Base-by-base conservation (phyloP, 2,888 invertebrate genomes). In the Drosophila algonquin region DNA sequence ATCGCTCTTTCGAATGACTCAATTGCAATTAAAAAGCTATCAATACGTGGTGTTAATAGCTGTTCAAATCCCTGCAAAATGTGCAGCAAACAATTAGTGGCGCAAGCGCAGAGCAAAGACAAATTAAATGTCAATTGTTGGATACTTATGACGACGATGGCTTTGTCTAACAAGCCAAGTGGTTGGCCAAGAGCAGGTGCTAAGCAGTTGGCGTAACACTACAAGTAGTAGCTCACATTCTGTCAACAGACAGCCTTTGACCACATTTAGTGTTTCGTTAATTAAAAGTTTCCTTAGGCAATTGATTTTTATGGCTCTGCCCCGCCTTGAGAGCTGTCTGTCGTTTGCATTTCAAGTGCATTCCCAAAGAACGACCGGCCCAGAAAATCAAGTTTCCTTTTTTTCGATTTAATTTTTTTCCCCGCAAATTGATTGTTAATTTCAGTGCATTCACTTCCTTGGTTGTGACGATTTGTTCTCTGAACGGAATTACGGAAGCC, bases 11-110 rank as follows among this genome's bases (percentile, higher is more conserved):
- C 58, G 73, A 83, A 80, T 81, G 81, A 89, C 79, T 82, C 78
- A 84, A 87, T 78, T 76, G 70, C 83, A 85, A 87, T 84, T 88
- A 84, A 78, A 83, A 73, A 77, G 53, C 77, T 68, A 79, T 87
- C 72, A 79, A 71, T 62, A 65, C 70, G 69, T 16, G 47, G 12
- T n/a, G 55, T 14, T 70, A 70, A 53, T 45, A 54, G n/a, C 47
- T 3, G 18, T 46, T n/a, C 51, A 30, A 56, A 50, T 56, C 24
- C 24, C n/a, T 45, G 51, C 24, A 21, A 44, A 64, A 27, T 30
- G 30, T 30, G 30, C 30, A 30, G 30, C 30, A 30, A 30, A 30
- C 30, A 53, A 75, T 75, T 78, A 78, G 64, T 67, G 52, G 56
- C 72, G 45, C 89, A 87, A 8, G 30, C 8, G 30, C 30, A 8